A percentile compares a stretch with the other conserved stretches of the same genome.
phyloP scores from a whole-genome alignment of 2,797 vertebrate species.

The Rhinoraja longicauda region DNA sequence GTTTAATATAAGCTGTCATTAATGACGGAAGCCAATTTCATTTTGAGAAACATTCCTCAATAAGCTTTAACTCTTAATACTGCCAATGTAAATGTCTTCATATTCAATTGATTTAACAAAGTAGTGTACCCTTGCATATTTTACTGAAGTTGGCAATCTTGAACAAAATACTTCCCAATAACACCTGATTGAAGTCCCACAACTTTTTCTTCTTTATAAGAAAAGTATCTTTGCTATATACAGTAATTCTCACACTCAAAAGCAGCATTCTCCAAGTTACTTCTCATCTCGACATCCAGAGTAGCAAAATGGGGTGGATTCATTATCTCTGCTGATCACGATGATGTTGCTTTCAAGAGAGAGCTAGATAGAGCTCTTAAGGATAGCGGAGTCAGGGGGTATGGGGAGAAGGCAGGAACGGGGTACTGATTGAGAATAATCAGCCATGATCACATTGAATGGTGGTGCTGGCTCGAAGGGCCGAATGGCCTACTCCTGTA shows the following conservation, averaged over 20 bases:
- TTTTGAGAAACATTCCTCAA: neutral
- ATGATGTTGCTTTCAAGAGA: no score
- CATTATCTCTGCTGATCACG: neutral
- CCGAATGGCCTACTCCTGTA: no score
- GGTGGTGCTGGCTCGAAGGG: no score
- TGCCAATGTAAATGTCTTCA: neutral
- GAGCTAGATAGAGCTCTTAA: no score
- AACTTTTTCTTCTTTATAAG: neutral
- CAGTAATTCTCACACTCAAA: neutral
- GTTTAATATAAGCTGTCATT: neutral
- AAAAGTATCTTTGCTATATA: neutral
- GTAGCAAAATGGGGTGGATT: neutral
- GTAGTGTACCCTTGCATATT: neutral
- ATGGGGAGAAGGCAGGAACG: no score
- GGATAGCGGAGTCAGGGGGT: no score
- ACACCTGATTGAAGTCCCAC: neutral
- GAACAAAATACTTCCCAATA: neutral
- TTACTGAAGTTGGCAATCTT: no score
- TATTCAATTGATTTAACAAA: neutral
- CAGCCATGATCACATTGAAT: no score
- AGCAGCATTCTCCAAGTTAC: neutral
- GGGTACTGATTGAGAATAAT: no score
- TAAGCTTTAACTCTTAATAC: neutral
- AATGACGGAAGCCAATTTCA: slow-evolving; percentile 5
- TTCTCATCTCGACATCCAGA: neutral